Base-by-base conservation (phyloP, 2,113 vertebrate species). In the Piprites chloris region DNA sequence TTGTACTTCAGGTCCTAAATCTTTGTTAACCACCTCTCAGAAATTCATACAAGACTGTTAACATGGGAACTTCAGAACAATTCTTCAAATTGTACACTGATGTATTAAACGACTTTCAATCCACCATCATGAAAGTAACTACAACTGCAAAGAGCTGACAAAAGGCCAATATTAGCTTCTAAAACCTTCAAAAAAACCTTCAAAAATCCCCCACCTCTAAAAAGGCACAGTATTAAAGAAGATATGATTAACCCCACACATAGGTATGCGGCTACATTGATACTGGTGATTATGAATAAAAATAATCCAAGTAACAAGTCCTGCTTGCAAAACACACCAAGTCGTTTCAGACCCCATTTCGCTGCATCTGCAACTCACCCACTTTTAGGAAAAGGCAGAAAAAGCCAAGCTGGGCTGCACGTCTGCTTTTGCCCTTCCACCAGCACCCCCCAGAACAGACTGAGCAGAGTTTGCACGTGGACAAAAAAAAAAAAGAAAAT, bases 261-360 rank as follows among this genome's bases (percentile, higher is more conserved):
- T 0, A 5, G 24, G 11, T 28, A 21, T 0, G 28, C 28, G 15
- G 33, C 44, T 7, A 4, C 14, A 6, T 0, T 2, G 41, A 28
- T 6, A 12, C 16, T 1, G 6, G 6, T 1, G 9, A 35, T 37
- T 37, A 46, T 35, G 16, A 24, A 33, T 33, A 35, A 11, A 2
- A 1, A 9, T 2, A 1, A 62, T 12, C 22, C 12, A 50, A 41
- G 55, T 17, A n/a, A 33, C 24, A 15, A 41, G 22, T 14, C n/a
- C 37, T 19, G 17, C 49, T 44, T 6, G 28, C 53, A 20, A 21
- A 87, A 18, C n/a, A 7, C 11, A 5, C 4, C 0, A 0, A 9
- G 27, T 12, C 4, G 1, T 12, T 53, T 32, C 59, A 62, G 12
- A 13, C 22, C 19, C 7, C 3, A 2, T 3, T 35, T 33, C 12